These are phyloP conservation scores for Cryptotis parvus DNA, from an alignment of 2,113 vertebrate genomes.

Conservation along the genomic window DNA sequence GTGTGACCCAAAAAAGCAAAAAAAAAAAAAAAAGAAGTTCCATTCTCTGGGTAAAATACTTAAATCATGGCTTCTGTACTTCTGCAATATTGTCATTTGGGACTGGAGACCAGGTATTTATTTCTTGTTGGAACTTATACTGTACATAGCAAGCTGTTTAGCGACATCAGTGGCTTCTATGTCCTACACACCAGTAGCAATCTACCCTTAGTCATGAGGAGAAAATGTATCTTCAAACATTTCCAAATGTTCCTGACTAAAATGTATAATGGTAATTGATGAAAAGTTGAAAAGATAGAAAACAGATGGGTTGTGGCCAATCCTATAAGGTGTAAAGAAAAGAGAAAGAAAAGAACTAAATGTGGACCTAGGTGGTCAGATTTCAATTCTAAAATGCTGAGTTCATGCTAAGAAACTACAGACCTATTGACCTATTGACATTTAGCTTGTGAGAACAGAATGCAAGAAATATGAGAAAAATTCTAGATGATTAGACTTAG, in stretches of 20 bases:
- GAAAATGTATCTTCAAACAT: neutral
- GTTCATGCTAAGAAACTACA: neutral
- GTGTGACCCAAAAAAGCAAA: no score
- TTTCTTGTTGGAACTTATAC: neutral
- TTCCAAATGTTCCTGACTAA: neutral
- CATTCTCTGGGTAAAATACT: constrained; percentile 17
- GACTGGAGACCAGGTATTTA: neutral
- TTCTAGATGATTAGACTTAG: no score
- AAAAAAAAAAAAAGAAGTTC: no score
- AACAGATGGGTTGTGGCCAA: neutral
- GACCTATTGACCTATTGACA: neutral
- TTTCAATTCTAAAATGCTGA: constrained; percentile 14
- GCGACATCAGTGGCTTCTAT: neutral
- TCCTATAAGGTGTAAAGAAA: neutral
- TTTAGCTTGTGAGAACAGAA: no score
- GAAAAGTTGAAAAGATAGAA: neutral
- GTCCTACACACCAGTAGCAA: neutral
- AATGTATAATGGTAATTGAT: neutral
- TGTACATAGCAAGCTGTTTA: neutral
- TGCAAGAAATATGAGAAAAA: no score
- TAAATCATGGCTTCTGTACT: constrained; percentile 21
- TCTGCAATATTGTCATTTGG: neutral
- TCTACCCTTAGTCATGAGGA: neutral
- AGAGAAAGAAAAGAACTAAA: constrained; percentile 2
- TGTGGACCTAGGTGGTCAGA: neutral